Base-by-base conservation (phyloP, 2,797 vertebrate genomes). In the Falco berigora region DNA sequence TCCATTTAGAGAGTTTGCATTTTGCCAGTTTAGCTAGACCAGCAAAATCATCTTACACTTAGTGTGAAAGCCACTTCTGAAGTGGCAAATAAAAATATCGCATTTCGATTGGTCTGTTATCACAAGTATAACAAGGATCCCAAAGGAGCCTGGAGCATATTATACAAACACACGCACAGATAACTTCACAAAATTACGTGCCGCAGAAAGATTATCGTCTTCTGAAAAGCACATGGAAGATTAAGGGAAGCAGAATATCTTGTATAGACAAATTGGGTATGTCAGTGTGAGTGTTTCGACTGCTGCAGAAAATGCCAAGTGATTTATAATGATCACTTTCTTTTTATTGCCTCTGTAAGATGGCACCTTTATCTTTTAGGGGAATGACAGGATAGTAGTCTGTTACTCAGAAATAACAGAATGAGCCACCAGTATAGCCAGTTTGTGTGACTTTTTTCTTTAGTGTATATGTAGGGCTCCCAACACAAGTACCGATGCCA, bases 271-370 rank as follows among this genome's bases (percentile, higher is more conserved):
- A 89, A 89, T 46, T 79, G 81, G 68, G 16, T 80, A 10, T 62
- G 79, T 90, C 93, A 90, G 46, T 38, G 30, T 10, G 16, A 82
- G 76, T 32, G 68, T 72, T 94, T 87, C 14, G 8, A 58, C 75
- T 92, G 82, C 87, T 92, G 4, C 46, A 86, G 85, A 90, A 95
- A 93, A 83, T 87, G 96, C 91, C 79, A 92, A 90, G 91, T 78
- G 91, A 92, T 94, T 96, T 95, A 75, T 94, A 96, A 94, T 42
- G 53, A 96, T 86, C 56, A 30, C 61, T 89, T 73, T 53, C 66
- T 86, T 92, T 90, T 93, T 91, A 83, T 91, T 2, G 0, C 20
- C 38, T 78, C 46, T 47, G 3, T 32, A 44, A 78, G 36, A 36
- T 7, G 8, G 27, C 34, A 55, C 52, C 68, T 87, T 91, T 91